A percentile compares a stretch with the other conserved stretches of the same genome.
phyloP scores from a whole-genome alignment of 92 coral and sea anemone species.

The Porites divaricata region DNA sequence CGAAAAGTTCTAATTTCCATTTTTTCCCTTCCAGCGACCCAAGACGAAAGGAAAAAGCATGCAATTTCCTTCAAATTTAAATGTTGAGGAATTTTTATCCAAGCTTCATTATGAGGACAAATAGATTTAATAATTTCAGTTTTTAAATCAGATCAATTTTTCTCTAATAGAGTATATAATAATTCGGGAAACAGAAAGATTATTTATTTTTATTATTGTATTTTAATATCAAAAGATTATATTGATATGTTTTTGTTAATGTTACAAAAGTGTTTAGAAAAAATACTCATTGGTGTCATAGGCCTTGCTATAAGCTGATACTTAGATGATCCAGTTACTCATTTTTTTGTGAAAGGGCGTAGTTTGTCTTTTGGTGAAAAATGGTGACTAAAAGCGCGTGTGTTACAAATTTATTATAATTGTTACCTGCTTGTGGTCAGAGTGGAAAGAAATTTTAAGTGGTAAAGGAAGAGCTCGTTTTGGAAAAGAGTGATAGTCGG shows the following conservation, averaged over 20 bases:
- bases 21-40: conserved; percentile 60
- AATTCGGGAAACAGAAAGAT: not conserved
- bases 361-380: too few species aligned
- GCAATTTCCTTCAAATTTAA: conserved; percentile 71
- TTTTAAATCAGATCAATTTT: not conserved
- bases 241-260: not conserved
- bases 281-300: too few species aligned
- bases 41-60: conserved; percentile 52
- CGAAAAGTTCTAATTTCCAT: not conserved
- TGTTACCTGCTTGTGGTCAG: too few species aligned
- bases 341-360: too few species aligned
- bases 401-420: too few species aligned
- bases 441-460: too few species aligned
- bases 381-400: too few species aligned
- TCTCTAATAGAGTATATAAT: not conserved
- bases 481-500: too few species aligned
- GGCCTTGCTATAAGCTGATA: too few species aligned
- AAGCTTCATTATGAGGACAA: conserved; percentile 77
- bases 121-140: conserved; percentile 4
- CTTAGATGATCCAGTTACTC: too few species aligned
- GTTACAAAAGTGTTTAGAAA: not conserved
- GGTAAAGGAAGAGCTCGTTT: too few species aligned
- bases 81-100: conserved; percentile 90
- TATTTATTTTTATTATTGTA: not conserved
- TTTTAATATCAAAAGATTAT: not conserved